These are phyloP conservation scores for Cactoblastis cactorum DNA, from an alignment of 2,888 invertebrate genomes.

Conservation along the genomic window DNA sequence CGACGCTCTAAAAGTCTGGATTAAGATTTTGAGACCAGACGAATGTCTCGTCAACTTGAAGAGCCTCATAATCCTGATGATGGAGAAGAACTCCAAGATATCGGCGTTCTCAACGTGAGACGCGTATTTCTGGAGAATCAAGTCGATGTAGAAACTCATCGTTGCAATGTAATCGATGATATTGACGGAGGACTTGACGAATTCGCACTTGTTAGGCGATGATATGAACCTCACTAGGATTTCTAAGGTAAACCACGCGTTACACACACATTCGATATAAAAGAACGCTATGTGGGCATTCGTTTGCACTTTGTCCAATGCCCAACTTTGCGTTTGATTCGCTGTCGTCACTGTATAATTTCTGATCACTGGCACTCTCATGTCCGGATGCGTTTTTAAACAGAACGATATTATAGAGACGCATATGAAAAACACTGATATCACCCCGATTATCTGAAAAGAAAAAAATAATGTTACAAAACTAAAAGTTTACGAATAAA, in stretches of 20 bases:
- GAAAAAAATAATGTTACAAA: constrained; percentile 24
- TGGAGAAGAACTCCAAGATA: constrained; percentile 98
- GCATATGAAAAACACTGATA: constrained; percentile 99
- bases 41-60: constrained; percentile 98
- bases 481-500: too few species aligned
- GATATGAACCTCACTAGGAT: constrained; percentile 96
- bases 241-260: constrained; percentile 99
- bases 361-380: constrained; percentile 93
- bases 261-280: constrained; percentile 98
- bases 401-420: constrained; percentile 99
- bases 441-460: constrained; percentile 96
- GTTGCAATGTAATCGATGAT: constrained; percentile 99
- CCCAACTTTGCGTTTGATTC: constrained; percentile 87
- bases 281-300: constrained; percentile 98
- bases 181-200: constrained; percentile 97
- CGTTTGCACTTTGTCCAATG: constrained; percentile 93
- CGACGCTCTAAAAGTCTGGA: constrained; percentile 98
- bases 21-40: constrained; percentile 97
- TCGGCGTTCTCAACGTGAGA: constrained; percentile 96
- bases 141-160: constrained; percentile 97
- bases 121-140: constrained; percentile 92
- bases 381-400: constrained; percentile 99
- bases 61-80: constrained; percentile 97
- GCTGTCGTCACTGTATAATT: constrained; percentile 89
- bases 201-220: constrained; percentile 95